Percentiles rank a stretch among this genome's conserved stretches.
phyloP scores from a whole-genome alignment of 2,797 vertebrate genomes.

The Tiaroga cobitis region DNA sequence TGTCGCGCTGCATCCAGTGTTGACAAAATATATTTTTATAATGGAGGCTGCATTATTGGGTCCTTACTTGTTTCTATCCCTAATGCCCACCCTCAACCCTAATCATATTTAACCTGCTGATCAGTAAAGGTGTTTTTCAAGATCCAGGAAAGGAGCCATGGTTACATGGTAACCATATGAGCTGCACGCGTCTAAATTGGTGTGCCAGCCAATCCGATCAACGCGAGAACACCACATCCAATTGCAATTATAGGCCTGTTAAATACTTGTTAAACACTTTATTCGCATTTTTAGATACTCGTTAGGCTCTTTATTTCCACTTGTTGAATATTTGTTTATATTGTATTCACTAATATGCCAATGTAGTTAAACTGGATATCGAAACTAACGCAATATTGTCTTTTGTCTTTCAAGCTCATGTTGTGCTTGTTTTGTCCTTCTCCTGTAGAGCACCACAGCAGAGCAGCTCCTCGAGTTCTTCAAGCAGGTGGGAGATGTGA shows the following conservation, averaged over 20 bases:
- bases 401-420: not conserved
- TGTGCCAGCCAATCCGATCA: not conserved
- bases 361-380: not conserved
- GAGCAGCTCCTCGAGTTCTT: constrained; percentile 98
- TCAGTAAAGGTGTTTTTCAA: not conserved
- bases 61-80: not conserved
- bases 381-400: not conserved
- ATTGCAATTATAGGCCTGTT: not conserved
- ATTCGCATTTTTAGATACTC: not conserved
- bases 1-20: not conserved
- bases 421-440: constrained; percentile 6
- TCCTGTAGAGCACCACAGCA: constrained; percentile 89
- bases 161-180: constrained; percentile 1
- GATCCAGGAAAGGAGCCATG: not conserved
- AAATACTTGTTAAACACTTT: not conserved
- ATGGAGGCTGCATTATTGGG: not conserved
- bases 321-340: not conserved
- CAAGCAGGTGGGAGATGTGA: constrained; percentile 97
- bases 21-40: not conserved
- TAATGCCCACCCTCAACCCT: not conserved
- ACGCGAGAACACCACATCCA: not conserved
- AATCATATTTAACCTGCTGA: not conserved
- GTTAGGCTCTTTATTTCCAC: not conserved
- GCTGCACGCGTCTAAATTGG: not conserved
- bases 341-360: not conserved